Percentiles rank a stretch among this genome's conserved stretches.
Evolutionary conservation across 2,797 vertebrate species (phyloP).

Genomic region (Pteropus rufus): DNA sequence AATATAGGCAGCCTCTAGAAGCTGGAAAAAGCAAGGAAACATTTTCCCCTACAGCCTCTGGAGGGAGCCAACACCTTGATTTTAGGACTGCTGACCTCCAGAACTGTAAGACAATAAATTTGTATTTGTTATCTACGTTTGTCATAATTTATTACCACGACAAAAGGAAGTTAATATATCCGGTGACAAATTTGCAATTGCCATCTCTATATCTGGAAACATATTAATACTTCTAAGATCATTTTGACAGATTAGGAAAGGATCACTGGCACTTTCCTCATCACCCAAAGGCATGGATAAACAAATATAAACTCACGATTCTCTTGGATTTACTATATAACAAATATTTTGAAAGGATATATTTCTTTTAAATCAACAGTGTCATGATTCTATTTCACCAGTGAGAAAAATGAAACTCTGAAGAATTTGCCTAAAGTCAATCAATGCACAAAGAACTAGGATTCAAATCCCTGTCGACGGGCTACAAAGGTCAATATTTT

Average conservation of each 20-base stretch:
- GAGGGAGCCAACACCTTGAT: neutral
- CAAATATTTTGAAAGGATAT: neutral
- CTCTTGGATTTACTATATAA: neutral
- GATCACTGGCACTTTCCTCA: neutral
- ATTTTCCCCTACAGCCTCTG: neutral
- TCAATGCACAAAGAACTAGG: neutral
- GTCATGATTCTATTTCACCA: neutral
- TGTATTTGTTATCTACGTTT: neutral
- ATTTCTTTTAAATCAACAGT: neutral
- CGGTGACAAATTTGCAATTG: neutral
- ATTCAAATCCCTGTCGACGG: neutral
- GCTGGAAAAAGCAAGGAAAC: neutral
- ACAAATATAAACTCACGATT: neutral
- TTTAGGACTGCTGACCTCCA: neutral
- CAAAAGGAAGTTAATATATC: neutral
- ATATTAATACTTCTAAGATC: neutral
- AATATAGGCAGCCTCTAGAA: neutral
- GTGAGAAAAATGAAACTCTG: constrained; percentile 15
- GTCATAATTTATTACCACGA: neutral
- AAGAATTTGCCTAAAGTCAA: neutral
- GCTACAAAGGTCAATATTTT: neutral
- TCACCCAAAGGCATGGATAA: neutral
- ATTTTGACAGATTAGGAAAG: neutral
- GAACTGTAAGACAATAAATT: neutral
- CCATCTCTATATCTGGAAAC: neutral